Evolutionary conservation across 2,888 invertebrate species (phyloP).

Genomic region (Poecilobothrus nobilitatus): DNA sequence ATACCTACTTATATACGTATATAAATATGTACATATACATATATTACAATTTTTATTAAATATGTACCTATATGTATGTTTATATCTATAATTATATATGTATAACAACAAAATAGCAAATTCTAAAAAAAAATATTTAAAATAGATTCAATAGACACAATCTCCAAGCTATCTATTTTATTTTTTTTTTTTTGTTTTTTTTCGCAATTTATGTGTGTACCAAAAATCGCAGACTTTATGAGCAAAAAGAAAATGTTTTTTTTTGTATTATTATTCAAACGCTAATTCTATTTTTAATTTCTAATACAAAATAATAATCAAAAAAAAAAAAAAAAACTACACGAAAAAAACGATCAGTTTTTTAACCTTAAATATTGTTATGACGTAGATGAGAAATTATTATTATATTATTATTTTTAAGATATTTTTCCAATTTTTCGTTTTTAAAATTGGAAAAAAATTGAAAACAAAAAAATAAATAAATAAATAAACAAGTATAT

Average conservation of each 20-base stretch:
- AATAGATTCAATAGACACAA: not conserved
- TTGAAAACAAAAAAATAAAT: not conserved
- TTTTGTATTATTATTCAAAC: not conserved
- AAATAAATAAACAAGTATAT: too few species aligned
- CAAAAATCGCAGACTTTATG: not conserved
- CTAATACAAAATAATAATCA: too few species aligned
- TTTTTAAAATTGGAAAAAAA: not conserved
- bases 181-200: not conserved
- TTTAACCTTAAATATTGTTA: not conserved
- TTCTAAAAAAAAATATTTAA: not conserved
- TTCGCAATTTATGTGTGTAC: conserved; percentile 3
- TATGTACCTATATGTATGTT: too few species aligned
- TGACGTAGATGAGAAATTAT: not conserved
- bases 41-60: too few species aligned
- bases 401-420: not conserved
- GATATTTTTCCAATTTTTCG: not conserved
- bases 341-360: not conserved
- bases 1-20: too few species aligned
- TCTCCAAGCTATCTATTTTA: not conserved
- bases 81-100: not conserved
- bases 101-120: not conserved
- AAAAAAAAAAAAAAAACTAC: too few species aligned
- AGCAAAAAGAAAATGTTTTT: not conserved
- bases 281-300: conserved; percentile 1
- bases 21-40: too few species aligned